Conservation (phyloP, 92 coral and sea anemone species). For the Parazoanthus swiftii region DNA sequence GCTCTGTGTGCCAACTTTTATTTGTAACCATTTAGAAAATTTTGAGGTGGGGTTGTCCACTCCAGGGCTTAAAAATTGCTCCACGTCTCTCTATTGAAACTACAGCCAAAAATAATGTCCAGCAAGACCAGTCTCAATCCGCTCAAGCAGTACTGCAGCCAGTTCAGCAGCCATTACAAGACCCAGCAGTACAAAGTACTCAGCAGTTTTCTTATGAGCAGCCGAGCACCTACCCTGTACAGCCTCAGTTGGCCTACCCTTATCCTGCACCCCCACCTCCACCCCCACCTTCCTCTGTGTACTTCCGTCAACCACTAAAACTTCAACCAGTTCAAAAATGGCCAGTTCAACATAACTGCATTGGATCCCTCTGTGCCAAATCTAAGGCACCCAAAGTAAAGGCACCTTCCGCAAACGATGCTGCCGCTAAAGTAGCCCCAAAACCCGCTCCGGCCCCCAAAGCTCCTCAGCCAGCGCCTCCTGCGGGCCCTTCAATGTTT, state of each 20-base stretch:
- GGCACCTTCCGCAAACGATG: background rate
- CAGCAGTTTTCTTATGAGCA: conserved; percentile 30
- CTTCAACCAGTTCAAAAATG: conserved; percentile 21
- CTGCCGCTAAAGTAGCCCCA: background rate
- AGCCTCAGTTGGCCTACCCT: conserved; percentile 24
- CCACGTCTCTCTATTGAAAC: background rate
- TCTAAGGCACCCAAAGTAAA: conserved; percentile 13
- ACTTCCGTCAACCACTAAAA: conserved; percentile 4
- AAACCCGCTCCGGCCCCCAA: conserved; percentile 9
- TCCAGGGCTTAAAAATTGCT: too few relatives aligned
- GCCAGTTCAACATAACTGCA: conserved; percentile 38
- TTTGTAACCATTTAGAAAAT: too few relatives aligned
- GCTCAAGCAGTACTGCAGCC: background rate
- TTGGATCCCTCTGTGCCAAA: conserved; percentile 24
- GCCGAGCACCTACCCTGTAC: background rate
- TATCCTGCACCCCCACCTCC: conserved; percentile 11
- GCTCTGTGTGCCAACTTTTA: too few relatives aligned
- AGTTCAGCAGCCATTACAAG: background rate
- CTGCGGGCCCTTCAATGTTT: conserved; percentile 52
- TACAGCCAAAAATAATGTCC: conserved; percentile 42
- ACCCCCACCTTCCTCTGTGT: background rate
- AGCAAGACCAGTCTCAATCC: conserved; percentile 24
- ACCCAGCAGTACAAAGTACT: background rate
- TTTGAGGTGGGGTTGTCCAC: too few relatives aligned
- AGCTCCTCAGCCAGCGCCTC: conserved; percentile 28